A percentile compares a stretch with the other conserved stretches of the same genome.
These are phyloP conservation scores for Molossus alvarezi DNA, from an alignment of 2,797 vertebrate species.

Conservation along the genomic window DNA sequence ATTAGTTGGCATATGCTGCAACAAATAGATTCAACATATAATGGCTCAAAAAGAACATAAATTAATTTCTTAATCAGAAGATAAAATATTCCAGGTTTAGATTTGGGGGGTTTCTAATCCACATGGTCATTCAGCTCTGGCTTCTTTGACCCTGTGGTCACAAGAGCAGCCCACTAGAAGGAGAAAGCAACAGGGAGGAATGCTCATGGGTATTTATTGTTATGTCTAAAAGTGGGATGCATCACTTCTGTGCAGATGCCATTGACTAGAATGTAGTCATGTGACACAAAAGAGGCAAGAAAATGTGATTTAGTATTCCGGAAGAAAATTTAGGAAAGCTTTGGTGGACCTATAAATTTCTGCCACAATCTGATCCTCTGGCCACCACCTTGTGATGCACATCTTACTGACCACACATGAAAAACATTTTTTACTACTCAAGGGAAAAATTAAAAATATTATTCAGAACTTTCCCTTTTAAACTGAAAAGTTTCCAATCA, in stretches of 20 bases:
- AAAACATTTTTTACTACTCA: not conserved
- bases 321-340: not conserved
- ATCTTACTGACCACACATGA: not conserved
- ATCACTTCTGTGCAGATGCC: not conserved
- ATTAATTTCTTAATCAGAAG: not conserved
- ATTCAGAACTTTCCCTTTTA: not conserved
- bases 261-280: not conserved
- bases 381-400: not conserved
- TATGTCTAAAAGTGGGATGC: not conserved
- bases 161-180: not conserved
- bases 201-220: not conserved
- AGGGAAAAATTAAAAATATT: not conserved
- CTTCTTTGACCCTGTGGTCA: not conserved
- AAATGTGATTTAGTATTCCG: not conserved
- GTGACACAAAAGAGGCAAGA: not conserved
- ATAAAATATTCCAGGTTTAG: not conserved
- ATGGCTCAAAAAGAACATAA: not conserved
- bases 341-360: not conserved
- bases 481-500: not conserved
- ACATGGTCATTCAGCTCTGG: not conserved
- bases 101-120: not conserved
- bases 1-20: not conserved
- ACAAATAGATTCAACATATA: not conserved
- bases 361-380: not conserved
- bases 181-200: not conserved